These are phyloP conservation scores for Forbesichthys papilliferus DNA, from an alignment of 2,113 vertebrate genomes.

Conservation along the genomic window DNA sequence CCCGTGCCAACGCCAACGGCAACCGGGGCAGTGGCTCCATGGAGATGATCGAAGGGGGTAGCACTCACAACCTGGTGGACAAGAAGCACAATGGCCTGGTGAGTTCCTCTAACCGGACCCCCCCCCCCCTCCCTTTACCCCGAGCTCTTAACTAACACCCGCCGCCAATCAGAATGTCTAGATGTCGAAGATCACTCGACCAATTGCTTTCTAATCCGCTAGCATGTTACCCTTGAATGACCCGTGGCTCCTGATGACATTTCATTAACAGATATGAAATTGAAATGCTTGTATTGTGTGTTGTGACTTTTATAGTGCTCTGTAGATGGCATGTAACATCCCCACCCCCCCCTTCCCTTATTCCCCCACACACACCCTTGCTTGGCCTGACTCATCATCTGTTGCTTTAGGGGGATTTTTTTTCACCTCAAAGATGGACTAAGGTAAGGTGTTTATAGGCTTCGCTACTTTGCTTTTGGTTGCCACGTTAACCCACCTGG, in stretches of 20 bases:
- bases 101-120: constrained; percentile 41
- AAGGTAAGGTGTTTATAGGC: constrained; percentile 63
- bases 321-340: no score
- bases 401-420: constrained; percentile 62
- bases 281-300: not conserved
- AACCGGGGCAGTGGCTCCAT: constrained; percentile 29
- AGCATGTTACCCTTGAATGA: not conserved
- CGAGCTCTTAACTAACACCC: no score
- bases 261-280: constrained; percentile 1
- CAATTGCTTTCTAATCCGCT: not conserved
- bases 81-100: constrained; percentile 68
- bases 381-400: constrained; percentile 68
- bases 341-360: no score
- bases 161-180: no score
- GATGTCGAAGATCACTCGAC: no score
- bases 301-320: not conserved
- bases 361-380: constrained; percentile 25
- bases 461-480: constrained; percentile 45
- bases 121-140: not conserved
- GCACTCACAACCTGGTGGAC: constrained; percentile 20
- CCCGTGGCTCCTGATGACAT: not conserved
- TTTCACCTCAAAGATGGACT: constrained; percentile 46
- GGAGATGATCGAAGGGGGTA: constrained; percentile 66
- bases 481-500: constrained; percentile 18
- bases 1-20: constrained; percentile 60